A percentile compares a stretch with the other conserved stretches of the same genome.
These are phyloP conservation scores for Caenorhabditis tropicalis DNA, from an alignment of 1,140 invertebrate species.

Conservation along the genomic window DNA sequence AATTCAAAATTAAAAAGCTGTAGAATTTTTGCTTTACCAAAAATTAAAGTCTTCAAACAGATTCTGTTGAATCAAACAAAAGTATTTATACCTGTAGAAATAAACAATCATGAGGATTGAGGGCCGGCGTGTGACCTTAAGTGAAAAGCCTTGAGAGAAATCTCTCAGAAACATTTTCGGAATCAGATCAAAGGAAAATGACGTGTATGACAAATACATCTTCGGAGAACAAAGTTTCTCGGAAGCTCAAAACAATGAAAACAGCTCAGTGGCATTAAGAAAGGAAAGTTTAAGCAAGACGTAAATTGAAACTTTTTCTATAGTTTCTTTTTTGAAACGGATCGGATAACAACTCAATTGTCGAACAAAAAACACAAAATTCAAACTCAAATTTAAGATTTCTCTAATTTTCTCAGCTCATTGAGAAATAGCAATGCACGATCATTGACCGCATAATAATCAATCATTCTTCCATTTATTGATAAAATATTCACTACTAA, in stretches of 20 bases:
- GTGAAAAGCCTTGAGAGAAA: not conserved
- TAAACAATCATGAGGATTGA: no score
- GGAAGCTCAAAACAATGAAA: not conserved
- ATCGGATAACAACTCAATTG: not conserved
- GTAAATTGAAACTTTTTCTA: constrained; percentile 21
- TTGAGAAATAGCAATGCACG: not conserved
- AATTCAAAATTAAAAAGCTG: no score
- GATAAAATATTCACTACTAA: not conserved
- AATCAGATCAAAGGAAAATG: not conserved
- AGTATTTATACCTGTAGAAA: no score
- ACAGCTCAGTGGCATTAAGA: not conserved
- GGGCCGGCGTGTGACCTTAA: not conserved
- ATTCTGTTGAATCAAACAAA: no score
- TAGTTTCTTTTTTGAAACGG: not conserved
- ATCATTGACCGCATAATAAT: not conserved
- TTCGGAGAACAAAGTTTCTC: not conserved
- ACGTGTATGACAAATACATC: not conserved
- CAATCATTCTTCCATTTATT: not conserved
- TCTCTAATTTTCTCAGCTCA: not conserved
- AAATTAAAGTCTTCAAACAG: no score
- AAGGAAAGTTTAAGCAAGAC: not conserved
- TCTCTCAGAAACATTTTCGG: not conserved
- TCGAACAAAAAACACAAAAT: not conserved
- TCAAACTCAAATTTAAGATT: not conserved
- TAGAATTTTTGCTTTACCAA: no score